These are phyloP conservation scores for Anagyrus pseudococci DNA, from an alignment of 2,888 invertebrate genomes.

Conservation along the genomic window DNA sequence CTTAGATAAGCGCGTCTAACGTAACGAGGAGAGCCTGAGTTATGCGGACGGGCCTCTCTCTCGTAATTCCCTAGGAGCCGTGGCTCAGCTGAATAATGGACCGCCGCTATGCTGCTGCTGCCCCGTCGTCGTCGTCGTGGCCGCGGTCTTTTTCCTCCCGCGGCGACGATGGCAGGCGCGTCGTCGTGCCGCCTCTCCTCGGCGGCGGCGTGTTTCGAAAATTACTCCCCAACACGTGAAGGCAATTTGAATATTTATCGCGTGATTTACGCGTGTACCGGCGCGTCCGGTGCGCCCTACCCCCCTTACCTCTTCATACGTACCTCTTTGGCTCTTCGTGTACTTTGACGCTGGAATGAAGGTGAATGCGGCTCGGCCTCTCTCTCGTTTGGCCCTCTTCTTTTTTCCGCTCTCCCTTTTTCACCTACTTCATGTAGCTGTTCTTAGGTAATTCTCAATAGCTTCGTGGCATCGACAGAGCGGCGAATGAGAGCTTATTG, in stretches of 20 bases:
- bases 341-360: constrained; percentile 15
- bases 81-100: constrained; percentile 23
- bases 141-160: no score
- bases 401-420: neutral
- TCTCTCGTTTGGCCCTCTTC: neutral
- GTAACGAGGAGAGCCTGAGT: neutral
- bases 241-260: constrained; percentile 37
- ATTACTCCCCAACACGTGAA: constrained; percentile 32
- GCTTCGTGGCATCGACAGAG: no score
- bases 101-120: constrained; percentile 12
- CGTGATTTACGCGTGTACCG: constrained; percentile 21
- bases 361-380: constrained; percentile 9
- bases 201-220: constrained; percentile 11
- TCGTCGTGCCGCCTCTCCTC: neutral
- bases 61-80: no score
- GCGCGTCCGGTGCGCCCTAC: no score
- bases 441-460: neutral
- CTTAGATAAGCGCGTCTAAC: neutral
- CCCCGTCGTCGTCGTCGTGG: no score
- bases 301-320: no score
- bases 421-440: no score
- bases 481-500: no score
- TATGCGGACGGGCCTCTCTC: no score
- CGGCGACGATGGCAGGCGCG: no score
- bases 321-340: no score